A percentile compares a stretch with the other conserved stretches of the same genome.
phyloP scores from a whole-genome alignment of 2,888 invertebrate species.

The Chirona hameri region DNA sequence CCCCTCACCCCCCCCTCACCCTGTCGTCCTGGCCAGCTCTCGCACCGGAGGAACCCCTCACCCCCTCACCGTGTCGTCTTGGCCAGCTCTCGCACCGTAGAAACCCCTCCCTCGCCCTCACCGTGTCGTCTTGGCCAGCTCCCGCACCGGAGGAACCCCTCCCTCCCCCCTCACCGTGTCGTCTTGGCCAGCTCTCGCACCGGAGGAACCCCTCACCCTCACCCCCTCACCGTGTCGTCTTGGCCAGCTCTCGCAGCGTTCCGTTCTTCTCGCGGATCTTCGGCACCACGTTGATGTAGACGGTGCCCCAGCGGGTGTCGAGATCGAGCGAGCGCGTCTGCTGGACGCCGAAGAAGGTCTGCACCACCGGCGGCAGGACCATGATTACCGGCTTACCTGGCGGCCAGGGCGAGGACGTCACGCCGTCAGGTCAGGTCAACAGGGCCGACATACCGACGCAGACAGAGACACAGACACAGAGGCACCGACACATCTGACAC shows the following conservation, averaged over 20 bases:
- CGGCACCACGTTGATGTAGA: slow-evolving; percentile 6
- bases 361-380: slow-evolving; percentile 28
- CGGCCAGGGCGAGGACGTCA: no score
- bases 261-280: slow-evolving; percentile 12
- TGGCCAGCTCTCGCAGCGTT: slow-evolving; percentile 9
- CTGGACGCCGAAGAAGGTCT: background rate
- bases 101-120: background rate
- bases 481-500: no score
- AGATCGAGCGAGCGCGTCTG: slow-evolving; percentile 4
- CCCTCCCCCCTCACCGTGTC: background rate
- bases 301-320: slow-evolving; percentile 28
- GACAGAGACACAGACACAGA: no score
- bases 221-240: background rate
- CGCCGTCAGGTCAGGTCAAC: background rate
- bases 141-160: background rate
- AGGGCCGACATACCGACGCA: no score
- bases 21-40: slow-evolving; percentile 1
- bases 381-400: slow-evolving; percentile 26
- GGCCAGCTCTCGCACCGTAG: background rate
- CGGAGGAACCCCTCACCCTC: background rate
- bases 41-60: no score
- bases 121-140: slow-evolving; percentile 22
- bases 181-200: slow-evolving; percentile 26
- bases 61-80: background rate
- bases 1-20: background rate